These are phyloP conservation scores for Boulengeromyrus knoepffleri DNA, from an alignment of 2,113 vertebrate species.

Conservation along the genomic window DNA sequence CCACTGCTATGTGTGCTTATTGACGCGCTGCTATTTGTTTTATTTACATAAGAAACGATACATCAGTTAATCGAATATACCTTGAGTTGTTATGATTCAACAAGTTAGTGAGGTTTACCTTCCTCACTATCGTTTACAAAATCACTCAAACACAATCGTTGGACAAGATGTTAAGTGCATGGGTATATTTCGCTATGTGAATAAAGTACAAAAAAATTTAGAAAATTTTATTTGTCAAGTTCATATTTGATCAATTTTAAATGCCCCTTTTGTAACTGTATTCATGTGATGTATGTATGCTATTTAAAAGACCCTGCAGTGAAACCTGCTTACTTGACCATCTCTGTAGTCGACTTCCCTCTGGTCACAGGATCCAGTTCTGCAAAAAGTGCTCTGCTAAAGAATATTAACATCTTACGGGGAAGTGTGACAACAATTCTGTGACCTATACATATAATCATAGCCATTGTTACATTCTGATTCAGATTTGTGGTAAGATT, in stretches of 20 bases:
- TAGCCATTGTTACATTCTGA: not conserved
- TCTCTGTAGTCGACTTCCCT: not conserved
- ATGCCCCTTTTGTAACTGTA: not conserved
- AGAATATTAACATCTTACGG: not conserved
- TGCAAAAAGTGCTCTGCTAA: not conserved
- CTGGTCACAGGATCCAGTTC: not conserved
- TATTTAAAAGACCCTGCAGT: not conserved
- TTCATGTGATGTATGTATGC: not conserved
- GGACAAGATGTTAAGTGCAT: not conserved
- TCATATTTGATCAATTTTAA: not conserved
- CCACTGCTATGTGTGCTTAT: not conserved
- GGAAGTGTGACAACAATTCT: not conserved
- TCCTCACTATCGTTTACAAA: not conserved
- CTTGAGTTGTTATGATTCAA: not conserved
- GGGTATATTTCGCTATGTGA: not conserved
- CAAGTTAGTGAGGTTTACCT: not conserved
- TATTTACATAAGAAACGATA: not conserved
- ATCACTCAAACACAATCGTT: not conserved
- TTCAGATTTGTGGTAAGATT: not conserved
- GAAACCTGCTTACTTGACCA: constrained; percentile 9
- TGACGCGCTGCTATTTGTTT: not conserved
- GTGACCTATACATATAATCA: not conserved
- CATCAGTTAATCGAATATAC: not conserved
- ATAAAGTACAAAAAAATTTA: not conserved
- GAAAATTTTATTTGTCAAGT: not conserved